Conservation (phyloP, 1,140 invertebrate species). For the Antheraea pernyi region DNA sequence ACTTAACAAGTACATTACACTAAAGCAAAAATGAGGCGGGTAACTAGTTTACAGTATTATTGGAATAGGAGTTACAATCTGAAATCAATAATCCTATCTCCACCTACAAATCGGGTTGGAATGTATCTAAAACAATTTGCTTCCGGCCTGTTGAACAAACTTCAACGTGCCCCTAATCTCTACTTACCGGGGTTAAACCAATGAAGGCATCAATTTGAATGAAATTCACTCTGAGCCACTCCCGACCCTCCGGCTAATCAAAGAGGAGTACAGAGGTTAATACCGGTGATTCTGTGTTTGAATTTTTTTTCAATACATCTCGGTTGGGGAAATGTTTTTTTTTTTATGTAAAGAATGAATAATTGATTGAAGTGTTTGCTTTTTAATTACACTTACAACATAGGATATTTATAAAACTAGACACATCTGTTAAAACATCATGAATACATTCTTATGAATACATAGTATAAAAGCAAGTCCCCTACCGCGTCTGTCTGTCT, state of each 20-base stretch:
- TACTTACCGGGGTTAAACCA: conserved; percentile 57
- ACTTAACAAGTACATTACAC: background rate
- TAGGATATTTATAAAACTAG: too few relatives aligned
- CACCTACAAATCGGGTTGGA: background rate
- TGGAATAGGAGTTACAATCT: background rate
- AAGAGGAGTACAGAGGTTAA: conserved; percentile 36
- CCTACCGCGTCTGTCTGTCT: too few relatives aligned
- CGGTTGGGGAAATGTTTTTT: conserved; percentile 3
- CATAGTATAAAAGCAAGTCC: too few relatives aligned
- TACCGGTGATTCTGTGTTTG: conserved; percentile 27
- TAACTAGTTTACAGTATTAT: background rate
- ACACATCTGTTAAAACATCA: too few relatives aligned
- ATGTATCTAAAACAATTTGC: conserved; percentile 38
- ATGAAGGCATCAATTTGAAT: conserved; percentile 62
- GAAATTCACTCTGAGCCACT: conserved; percentile 39
- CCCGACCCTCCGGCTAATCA: conserved; percentile 37
- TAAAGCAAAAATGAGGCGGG: background rate
- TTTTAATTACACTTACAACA: conserved; percentile 2
- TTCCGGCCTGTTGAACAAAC: conserved; percentile 50
- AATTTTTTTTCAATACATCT: conserved; percentile 22
- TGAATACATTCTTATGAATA: too few relatives aligned
- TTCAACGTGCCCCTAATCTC: conserved; percentile 38
- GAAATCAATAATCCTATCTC: background rate
- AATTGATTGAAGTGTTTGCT: background rate
- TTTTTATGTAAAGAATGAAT: background rate